Evolutionary conservation across 2,888 invertebrate genomes (phyloP), one percentile per base, ranked within the genome.

Genomic region (Pachycephus smyrnensis): DNA sequence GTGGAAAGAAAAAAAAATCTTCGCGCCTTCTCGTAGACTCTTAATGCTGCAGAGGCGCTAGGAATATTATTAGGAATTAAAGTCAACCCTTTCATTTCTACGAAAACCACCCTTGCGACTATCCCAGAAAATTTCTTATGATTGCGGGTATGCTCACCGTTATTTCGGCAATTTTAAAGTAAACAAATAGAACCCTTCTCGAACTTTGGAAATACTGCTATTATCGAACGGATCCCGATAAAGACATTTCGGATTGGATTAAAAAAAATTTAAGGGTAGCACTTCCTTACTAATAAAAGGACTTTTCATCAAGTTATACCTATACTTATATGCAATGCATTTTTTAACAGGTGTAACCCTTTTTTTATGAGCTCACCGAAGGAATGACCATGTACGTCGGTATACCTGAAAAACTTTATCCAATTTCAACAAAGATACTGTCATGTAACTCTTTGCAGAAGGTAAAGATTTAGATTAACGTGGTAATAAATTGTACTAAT

Each of bases 61-160:
- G n/a, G n/a, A 69, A 75, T 40, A 75, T 75, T 77, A 77, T 77
- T 15, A 35, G 75, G 77, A 77, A 77, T 77, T 77, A 77, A 74
- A 40, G 30, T n/a, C 77, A 77, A 77, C 77, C 77, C 75, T 77
- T 77, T 77, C 75, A 37, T n/a, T 11, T 69, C 35, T 36, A n/a
- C 9, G 55, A 23, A 55, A 55, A 55, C 55, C 55, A 9, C 55
- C 55, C 55, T 23, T 55, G 55, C 55, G 55, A 2, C 55, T 55
- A 55, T 6, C 55, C 23, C 15, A 23, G 55, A 55, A 55, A 55
- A 55, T 55, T 55, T 55, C 55, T 55, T 55, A 55, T 55, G 55
- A 55, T 55, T 55, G 55, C 55, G 23, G 55, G 23, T 55, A 55
- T 23, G 23, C 23, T 6, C 23, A 55, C 55, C 55, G 55, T 55